phyloP scores from a whole-genome alignment of 2,797 vertebrate genomes.

The Phyllotis vaccarum region DNA sequence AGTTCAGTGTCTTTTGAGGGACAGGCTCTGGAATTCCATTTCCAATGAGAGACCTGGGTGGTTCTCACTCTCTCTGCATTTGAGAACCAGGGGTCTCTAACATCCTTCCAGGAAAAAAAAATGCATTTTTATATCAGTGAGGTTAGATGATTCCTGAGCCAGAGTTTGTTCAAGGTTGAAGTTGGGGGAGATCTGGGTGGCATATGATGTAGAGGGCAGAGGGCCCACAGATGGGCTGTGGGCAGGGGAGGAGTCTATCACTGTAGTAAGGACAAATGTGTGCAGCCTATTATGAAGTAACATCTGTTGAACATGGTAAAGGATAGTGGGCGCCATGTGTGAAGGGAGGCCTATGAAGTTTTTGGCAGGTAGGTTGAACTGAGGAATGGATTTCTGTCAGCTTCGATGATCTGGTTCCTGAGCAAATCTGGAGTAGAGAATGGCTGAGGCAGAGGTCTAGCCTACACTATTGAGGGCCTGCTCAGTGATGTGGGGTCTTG shows the following conservation, averaged over 20 bases:
- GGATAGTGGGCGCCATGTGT: background rate
- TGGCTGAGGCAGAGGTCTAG: background rate
- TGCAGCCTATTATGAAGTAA: background rate
- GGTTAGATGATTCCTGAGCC: background rate
- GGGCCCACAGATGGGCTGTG: background rate
- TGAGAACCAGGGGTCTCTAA: background rate
- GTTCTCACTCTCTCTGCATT: background rate
- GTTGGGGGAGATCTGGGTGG: background rate
- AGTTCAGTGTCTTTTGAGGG: background rate
- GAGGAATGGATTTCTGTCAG: background rate
- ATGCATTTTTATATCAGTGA: background rate
- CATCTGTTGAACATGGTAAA: background rate
- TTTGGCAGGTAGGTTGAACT: background rate
- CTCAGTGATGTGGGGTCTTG: background rate
- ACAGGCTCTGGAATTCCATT: background rate
- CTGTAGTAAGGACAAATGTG: rapidly evolving
- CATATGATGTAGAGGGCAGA: background rate
- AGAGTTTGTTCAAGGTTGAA: background rate
- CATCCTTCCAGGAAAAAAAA: background rate
- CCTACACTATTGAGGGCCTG: background rate
- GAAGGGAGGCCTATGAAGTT: rapidly evolving
- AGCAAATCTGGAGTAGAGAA: background rate
- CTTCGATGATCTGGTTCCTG: background rate
- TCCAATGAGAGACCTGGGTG: background rate
- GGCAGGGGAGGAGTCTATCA: background rate